Base-by-base conservation (phyloP, 2,113 vertebrate species). In the Corythornis cristatus region DNA sequence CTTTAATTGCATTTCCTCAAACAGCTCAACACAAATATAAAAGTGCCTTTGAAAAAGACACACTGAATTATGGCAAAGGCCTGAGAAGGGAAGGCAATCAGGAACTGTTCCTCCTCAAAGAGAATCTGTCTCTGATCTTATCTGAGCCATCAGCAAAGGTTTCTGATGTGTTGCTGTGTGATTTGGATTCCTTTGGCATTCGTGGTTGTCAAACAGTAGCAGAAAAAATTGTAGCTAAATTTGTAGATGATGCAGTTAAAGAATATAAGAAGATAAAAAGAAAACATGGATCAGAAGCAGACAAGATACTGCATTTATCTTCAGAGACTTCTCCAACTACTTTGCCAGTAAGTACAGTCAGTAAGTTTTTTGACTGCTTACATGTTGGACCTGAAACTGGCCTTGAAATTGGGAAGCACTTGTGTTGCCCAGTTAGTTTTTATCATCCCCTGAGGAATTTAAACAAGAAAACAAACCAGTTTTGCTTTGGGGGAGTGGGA, bases 261-360 rank as follows among this genome's bases (percentile, higher is more conserved):
- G 95, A 96, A 91, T 96, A 95, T 64, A 86, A 72, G 76, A 95
- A 96, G 92, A 96, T 94, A 56, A 97, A 91, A 82, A 95, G 86
- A 74, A 97, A 96, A 74, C 70, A 91, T 0, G 82, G 64, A 82
- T 88, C 54, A 81, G 84, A 95, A 80, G 66, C 56, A 86, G 86
- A 90, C 51, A 54, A 67, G 64, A 43, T 62, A 26, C 17, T 80
- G 86, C 68, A 62, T 42, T 73, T 65, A 22, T 71, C 88, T 89
- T 70, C 75, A 75, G 92, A 93, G 76, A 28, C 43, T 66, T 68
- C 89, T 90, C 53, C 77, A 81, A 51, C 19, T 25, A 14, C 61
- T 58, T 70, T 60, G 29, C 77, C 94, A 88, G 96, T 96, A 88
- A 96, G 96, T 97, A 92, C 8, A 62, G 13, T 23, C 13, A 68